These are phyloP conservation scores for Cephonodes hylas DNA, from an alignment of 2,888 invertebrate species.

Conservation along the genomic window DNA sequence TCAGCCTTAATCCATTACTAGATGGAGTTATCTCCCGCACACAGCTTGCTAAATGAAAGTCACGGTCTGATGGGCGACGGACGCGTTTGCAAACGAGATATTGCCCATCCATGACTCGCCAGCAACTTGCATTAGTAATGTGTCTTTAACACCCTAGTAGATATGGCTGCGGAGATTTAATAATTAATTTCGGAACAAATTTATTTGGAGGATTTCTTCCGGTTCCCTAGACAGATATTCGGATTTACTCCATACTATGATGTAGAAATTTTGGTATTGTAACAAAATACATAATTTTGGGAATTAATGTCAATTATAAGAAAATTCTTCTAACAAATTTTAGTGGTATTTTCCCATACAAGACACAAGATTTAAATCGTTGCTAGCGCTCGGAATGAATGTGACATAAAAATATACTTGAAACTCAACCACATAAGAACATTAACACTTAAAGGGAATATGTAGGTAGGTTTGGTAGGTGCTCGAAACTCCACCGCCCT, in stretches of 20 bases:
- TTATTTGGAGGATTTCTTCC: too few species aligned
- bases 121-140: background rate
- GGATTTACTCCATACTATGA: too few species aligned
- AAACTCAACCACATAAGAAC: background rate
- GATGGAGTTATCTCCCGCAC: background rate
- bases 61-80: background rate
- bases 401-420: too few species aligned
- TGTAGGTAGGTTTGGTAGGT: background rate
- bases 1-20: slow-evolving; percentile 10
- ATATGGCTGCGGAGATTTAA: background rate
- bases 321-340: too few species aligned
- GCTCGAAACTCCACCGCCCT: slow-evolving; percentile 10
- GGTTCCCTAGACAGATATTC: too few species aligned
- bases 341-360: too few species aligned
- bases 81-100: background rate
- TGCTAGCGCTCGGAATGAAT: too few species aligned
- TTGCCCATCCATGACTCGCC: background rate
- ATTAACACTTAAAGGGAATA: background rate
- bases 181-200: background rate
- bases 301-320: too few species aligned
- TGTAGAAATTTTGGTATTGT: too few species aligned
- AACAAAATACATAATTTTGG: too few species aligned
- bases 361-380: too few species aligned
- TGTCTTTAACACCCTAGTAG: background rate
- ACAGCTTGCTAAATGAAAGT: background rate